Percentiles rank a stretch among this genome's conserved stretches.
These are phyloP conservation scores for Steinernema carpocapsae DNA, from an alignment of 2,888 invertebrate species.

Conservation along the genomic window DNA sequence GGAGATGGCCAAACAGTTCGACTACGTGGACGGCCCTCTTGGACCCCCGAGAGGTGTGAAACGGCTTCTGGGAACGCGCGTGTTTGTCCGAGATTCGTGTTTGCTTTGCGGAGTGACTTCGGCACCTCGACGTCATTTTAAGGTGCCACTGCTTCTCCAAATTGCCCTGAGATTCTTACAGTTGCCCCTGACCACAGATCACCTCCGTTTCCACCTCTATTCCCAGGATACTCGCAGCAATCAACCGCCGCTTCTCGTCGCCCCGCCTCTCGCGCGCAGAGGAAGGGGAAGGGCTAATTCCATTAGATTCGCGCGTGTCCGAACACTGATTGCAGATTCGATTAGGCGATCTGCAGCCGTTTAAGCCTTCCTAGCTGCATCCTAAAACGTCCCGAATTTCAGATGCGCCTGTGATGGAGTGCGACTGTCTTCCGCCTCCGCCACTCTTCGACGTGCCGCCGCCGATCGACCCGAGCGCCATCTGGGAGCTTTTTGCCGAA, in stretches of 20 bases:
- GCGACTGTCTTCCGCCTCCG: constrained; percentile 57
- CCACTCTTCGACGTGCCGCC: constrained; percentile 59
- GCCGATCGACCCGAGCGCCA: constrained; percentile 61
- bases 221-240: background rate
- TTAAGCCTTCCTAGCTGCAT: background rate
- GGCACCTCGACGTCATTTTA: no score
- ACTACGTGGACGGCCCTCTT: background rate
- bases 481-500: constrained; percentile 62
- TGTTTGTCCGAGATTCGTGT: no score
- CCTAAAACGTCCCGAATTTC: background rate
- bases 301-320: constrained; percentile 27
- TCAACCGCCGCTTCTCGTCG: background rate
- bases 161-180: no score
- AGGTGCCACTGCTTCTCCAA: no score
- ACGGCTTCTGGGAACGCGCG: background rate
- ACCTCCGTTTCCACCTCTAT: constrained; percentile 7
- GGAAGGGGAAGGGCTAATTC: constrained; percentile 20
- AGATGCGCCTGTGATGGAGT: constrained; percentile 44
- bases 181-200: background rate
- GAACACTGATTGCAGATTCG: constrained; percentile 30
- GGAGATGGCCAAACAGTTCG: background rate
- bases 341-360: constrained; percentile 13
- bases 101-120: no score
- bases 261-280: background rate
- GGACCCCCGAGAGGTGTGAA: background rate